Conservation (phyloP, 2,888 invertebrate genomes). For the Tetranychus piercei region DNA sequence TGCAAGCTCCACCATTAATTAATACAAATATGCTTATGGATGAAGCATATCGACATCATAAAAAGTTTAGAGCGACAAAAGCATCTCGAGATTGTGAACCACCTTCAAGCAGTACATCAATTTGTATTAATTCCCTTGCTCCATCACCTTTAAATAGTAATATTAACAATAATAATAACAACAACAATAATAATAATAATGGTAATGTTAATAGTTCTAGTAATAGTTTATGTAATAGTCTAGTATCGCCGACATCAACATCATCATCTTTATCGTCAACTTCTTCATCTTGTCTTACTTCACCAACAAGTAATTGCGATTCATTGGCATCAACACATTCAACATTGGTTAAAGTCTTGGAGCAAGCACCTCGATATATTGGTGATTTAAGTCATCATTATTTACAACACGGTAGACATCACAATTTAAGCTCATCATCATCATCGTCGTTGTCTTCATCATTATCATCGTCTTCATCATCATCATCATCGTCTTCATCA, state of each 20-base stretch:
- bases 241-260: neutral
- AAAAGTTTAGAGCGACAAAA: slow-evolving; percentile 53
- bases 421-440: neutral
- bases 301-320: slow-evolving; percentile 29
- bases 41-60: slow-evolving; percentile 84
- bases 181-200: slow-evolving; percentile 16
- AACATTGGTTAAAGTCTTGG: slow-evolving; percentile 66
- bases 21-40: slow-evolving; percentile 71
- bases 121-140: slow-evolving; percentile 16
- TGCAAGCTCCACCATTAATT: slow-evolving; percentile 76
- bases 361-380: slow-evolving; percentile 73
- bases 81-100: slow-evolving; percentile 24
- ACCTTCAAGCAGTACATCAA: slow-evolving; percentile 23
- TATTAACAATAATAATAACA: neutral
- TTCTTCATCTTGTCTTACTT: slow-evolving; percentile 30
- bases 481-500: neutral
- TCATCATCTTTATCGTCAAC: slow-evolving; percentile 16
- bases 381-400: slow-evolving; percentile 69
- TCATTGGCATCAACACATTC: slow-evolving; percentile 36
- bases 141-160: slow-evolving; percentile 26
- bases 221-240: slow-evolving; percentile 24
- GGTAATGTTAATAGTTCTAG: slow-evolving; percentile 11
- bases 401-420: slow-evolving; percentile 39
- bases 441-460: neutral
- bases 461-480: neutral